These are phyloP conservation scores for Rhea pennata DNA, from an alignment of 2,113 vertebrate genomes.

Conservation along the genomic window DNA sequence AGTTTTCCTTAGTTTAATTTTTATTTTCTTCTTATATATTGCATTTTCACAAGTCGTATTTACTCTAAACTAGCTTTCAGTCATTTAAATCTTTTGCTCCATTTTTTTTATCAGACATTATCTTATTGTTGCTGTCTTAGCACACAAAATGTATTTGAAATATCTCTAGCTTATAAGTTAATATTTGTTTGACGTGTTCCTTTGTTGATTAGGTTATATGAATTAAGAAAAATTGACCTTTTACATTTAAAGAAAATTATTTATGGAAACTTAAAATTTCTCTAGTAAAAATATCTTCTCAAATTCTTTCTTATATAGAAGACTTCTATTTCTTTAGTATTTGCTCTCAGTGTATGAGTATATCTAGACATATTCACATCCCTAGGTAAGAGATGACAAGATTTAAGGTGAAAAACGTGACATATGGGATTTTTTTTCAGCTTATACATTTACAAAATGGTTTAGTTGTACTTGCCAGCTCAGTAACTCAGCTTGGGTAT, in stretches of 20 bases:
- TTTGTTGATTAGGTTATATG: not conserved
- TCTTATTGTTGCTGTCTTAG: not conserved
- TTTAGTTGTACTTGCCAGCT: not conserved
- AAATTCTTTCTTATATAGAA: not conserved
- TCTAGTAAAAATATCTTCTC: not conserved
- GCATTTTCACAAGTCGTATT: not conserved
- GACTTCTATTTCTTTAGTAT: not conserved
- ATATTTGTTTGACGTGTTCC: not conserved
- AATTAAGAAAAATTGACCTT: not conserved
- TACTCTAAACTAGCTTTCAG: not conserved
- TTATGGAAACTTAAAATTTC: not conserved
- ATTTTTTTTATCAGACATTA: not conserved
- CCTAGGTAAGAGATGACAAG: not conserved
- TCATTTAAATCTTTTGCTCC: not conserved
- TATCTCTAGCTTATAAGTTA: not conserved
- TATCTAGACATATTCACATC: not conserved
- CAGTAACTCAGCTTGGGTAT: not conserved
- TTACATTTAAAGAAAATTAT: not conserved
- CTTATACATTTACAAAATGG: not conserved
- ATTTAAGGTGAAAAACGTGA: not conserved
- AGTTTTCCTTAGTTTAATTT: conserved; percentile 25
- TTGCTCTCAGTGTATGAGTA: not conserved
- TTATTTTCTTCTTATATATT: conserved; percentile 14
- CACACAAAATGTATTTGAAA: not conserved
- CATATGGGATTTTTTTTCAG: not conserved